Evolutionary conservation across 2,888 invertebrate species (phyloP).

Genomic region (Ferdinandea cuprea): DNA sequence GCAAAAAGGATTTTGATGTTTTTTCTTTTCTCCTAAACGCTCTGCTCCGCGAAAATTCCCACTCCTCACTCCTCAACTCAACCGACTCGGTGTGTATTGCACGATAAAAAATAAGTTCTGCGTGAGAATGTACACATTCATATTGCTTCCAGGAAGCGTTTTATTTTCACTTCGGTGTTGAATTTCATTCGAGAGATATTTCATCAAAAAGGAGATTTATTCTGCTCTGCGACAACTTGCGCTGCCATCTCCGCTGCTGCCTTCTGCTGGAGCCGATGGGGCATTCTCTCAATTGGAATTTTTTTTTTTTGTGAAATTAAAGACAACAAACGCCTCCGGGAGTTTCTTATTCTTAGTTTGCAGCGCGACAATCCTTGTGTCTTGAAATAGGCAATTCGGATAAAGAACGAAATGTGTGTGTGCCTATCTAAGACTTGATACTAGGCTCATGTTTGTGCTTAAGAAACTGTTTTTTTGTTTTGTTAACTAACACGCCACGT

Average conservation of each 20-base stretch:
- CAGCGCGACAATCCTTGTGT: conserved; percentile 11
- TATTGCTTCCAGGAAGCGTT: conserved; percentile 55
- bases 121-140: conserved; percentile 62
- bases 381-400: background rate
- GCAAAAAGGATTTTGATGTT: conserved; percentile 66
- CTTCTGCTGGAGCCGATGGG: conserved; percentile 14
- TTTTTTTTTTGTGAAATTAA: conserved; percentile 58
- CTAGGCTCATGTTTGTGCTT: background rate
- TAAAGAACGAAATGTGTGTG: background rate
- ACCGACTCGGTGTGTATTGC: background rate
- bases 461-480: too few species aligned
- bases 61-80: background rate
- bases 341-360: conserved; percentile 14
- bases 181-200: conserved; percentile 54
- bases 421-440: background rate
- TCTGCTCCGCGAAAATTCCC: too few species aligned
- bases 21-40: conserved; percentile 45
- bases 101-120: conserved; percentile 42
- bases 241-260: background rate
- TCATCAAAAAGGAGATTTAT: conserved; percentile 43
- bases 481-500: too few species aligned
- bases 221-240: background rate
- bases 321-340: conserved; percentile 42
- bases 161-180: conserved; percentile 65
- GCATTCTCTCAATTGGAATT: conserved; percentile 42